Evolutionary conservation across 2,888 invertebrate genomes (phyloP).

Genomic region (Geotrupes spiniger): DNA sequence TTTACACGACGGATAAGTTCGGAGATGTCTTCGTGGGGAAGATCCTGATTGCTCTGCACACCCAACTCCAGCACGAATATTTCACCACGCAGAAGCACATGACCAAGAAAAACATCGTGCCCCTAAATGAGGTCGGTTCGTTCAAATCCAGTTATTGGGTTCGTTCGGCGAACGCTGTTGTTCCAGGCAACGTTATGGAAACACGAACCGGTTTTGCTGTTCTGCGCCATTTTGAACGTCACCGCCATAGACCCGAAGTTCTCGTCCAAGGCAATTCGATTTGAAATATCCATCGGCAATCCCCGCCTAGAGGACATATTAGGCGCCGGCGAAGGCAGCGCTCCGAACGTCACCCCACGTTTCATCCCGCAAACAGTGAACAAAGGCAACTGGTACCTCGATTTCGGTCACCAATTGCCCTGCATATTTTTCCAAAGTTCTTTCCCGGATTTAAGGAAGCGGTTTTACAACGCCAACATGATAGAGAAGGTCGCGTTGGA

Average conservation of each 20-base stretch:
- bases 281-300: slow-evolving; percentile 68
- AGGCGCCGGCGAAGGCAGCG: slow-evolving; percentile 12
- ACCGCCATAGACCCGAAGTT: slow-evolving; percentile 64
- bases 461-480: slow-evolving; percentile 67
- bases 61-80: slow-evolving; percentile 61
- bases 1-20: slow-evolving; percentile 62
- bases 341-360: slow-evolving; percentile 26
- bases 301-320: slow-evolving; percentile 47
- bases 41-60: slow-evolving; percentile 68
- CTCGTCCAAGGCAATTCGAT: slow-evolving; percentile 56
- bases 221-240: slow-evolving; percentile 63
- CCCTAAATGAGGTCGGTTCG: slow-evolving; percentile 36
- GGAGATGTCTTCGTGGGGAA: slow-evolving; percentile 68
- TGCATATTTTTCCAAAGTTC: slow-evolving; percentile 61
- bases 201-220: slow-evolving; percentile 63
- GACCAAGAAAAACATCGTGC: slow-evolving; percentile 36
- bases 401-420: slow-evolving; percentile 61
- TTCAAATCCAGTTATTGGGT: too few species aligned
- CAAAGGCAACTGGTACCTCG: slow-evolving; percentile 39
- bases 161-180: too few species aligned
- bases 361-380: slow-evolving; percentile 32
- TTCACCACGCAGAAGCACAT: slow-evolving; percentile 45
- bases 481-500: slow-evolving; percentile 58
- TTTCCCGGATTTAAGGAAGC: slow-evolving; percentile 65
- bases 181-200: slow-evolving; percentile 59